Evolutionary conservation across 2,113 vertebrate genomes (phyloP).

Genomic region (Holacanthus passer): DNA sequence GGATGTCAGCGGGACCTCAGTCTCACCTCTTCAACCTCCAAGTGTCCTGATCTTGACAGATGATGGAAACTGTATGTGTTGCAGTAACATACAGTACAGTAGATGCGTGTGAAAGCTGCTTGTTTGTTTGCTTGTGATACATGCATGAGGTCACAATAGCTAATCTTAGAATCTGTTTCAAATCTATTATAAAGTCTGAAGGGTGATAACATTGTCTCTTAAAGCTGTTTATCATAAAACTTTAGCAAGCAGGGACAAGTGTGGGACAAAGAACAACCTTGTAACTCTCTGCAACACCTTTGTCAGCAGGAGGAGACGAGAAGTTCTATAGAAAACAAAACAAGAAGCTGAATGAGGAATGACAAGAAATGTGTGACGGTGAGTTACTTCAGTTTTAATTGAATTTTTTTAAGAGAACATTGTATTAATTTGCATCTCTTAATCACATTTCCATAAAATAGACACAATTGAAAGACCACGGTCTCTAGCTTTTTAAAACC

Average conservation of each 20-base stretch:
- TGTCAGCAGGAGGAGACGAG: background rate
- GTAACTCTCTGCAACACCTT: background rate
- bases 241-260: background rate
- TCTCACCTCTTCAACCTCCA: slow-evolving; percentile 39
- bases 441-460: background rate
- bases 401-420: background rate
- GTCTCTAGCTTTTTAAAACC: too few species aligned
- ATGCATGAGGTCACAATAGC: background rate
- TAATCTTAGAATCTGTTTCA: background rate
- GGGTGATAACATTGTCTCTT: background rate
- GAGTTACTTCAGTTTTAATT: background rate
- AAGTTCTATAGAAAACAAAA: background rate
- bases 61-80: slow-evolving; percentile 12
- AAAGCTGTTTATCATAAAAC: background rate
- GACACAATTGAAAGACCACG: background rate
- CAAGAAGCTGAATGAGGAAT: too few species aligned
- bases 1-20: slow-evolving; percentile 43
- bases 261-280: background rate
- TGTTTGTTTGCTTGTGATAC: background rate
- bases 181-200: background rate
- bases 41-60: slow-evolving; percentile 18
- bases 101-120: background rate
- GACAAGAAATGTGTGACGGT: background rate
- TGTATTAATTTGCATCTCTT: background rate
- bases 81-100: background rate